Evolutionary conservation across 1,140 invertebrate species (phyloP).

Genomic region (Diachasmimorpha longicaudata): DNA sequence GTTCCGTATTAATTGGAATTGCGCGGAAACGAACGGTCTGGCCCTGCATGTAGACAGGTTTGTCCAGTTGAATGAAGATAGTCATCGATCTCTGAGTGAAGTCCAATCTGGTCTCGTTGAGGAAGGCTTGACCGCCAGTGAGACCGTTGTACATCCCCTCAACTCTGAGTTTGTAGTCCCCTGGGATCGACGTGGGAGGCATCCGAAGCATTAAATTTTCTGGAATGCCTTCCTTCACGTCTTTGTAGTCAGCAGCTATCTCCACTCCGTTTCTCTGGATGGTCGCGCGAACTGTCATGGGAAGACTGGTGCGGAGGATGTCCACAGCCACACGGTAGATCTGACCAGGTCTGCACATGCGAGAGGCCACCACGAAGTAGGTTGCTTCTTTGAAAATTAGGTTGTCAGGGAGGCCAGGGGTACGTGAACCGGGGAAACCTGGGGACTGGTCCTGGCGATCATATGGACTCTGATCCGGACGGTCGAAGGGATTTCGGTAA

Average conservation of each 20-base stretch:
- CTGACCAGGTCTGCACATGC: conserved; percentile 84
- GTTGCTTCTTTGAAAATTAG: conserved; percentile 70
- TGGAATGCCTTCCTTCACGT: conserved; percentile 79
- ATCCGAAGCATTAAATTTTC: conserved; percentile 84
- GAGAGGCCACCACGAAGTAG: conserved; percentile 87
- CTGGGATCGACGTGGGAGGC: conserved; percentile 80
- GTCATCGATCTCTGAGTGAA: conserved; percentile 93
- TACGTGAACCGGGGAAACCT: conserved; percentile 22
- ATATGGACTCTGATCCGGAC: neutral
- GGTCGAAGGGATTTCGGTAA: neutral
- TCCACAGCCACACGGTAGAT: conserved; percentile 84
- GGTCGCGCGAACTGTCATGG: conserved; percentile 81
- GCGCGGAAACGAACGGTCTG: conserved; percentile 87
- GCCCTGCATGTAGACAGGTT: conserved; percentile 93
- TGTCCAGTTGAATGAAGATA: conserved; percentile 94
- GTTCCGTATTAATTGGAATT: conserved; percentile 87
- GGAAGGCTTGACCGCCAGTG: conserved; percentile 83
- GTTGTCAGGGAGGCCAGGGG: conserved; percentile 48
- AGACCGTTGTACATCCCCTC: conserved; percentile 87
- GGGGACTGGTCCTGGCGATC: conserved; percentile 14
- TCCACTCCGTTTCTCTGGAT: conserved; percentile 88
- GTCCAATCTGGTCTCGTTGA: conserved; percentile 79
- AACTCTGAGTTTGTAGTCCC: conserved; percentile 84
- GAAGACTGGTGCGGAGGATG: conserved; percentile 73
- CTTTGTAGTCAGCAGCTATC: conserved; percentile 76